A percentile compares a stretch with the other conserved stretches of the same genome.
Conservation (phyloP, 2,113 vertebrate genomes). For the Pholis gunnellus region DNA sequence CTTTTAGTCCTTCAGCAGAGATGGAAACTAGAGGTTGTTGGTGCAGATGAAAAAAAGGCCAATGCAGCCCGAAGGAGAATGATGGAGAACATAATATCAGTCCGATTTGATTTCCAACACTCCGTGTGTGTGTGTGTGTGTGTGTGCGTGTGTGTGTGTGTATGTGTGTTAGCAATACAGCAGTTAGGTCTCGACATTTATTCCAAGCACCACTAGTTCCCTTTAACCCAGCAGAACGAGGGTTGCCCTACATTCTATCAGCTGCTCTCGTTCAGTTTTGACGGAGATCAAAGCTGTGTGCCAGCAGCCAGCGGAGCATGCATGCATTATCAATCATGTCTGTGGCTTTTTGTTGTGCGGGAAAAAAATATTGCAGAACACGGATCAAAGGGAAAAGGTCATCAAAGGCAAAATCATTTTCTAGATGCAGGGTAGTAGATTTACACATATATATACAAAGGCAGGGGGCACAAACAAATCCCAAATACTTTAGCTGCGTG, state of each 20-base stretch:
- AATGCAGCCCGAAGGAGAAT: neutral
- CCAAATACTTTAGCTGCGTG: slow-evolving; percentile 25
- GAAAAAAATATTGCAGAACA: slow-evolving; percentile 46
- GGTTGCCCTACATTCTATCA: slow-evolving; percentile 75
- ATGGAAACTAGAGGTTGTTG: slow-evolving; percentile 26
- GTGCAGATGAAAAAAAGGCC: slow-evolving; percentile 27
- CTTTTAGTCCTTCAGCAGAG: slow-evolving; percentile 27
- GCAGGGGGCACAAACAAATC: slow-evolving; percentile 18
- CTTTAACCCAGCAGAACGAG: slow-evolving; percentile 60
- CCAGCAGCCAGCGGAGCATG: slow-evolving; percentile 63
- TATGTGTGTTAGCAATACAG: slow-evolving; percentile 17
- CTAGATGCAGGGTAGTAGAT: neutral
- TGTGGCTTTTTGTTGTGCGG: slow-evolving; percentile 69
- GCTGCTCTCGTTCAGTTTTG: slow-evolving; percentile 65
- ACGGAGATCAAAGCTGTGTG: slow-evolving; percentile 71
- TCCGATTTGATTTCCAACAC: slow-evolving; percentile 37
- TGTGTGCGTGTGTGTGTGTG: slow-evolving; percentile 32
- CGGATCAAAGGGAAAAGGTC: slow-evolving; percentile 74
- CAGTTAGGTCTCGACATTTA: slow-evolving; percentile 38
- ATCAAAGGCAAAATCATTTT: slow-evolving; percentile 60
- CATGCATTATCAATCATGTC: slow-evolving; percentile 78
- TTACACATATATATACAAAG: slow-evolving; percentile 5
- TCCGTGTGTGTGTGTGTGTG: neutral
- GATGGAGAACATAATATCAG: slow-evolving; percentile 35
- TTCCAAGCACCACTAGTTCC: slow-evolving; percentile 40